Base-by-base conservation (phyloP, 2,797 vertebrate species). In the Podarcis siculus region DNA sequence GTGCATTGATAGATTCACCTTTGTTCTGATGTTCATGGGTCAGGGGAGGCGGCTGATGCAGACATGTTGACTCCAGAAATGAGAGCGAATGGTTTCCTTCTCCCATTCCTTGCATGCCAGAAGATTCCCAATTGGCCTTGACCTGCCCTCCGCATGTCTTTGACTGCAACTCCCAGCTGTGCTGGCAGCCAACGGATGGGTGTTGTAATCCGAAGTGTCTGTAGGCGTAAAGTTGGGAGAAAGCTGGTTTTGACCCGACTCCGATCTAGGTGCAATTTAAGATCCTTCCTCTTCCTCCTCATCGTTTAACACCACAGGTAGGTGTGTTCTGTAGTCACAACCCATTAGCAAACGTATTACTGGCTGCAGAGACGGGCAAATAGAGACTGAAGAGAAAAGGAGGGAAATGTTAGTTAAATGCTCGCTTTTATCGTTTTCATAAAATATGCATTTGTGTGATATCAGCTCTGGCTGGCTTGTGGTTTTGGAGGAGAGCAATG, bases 401-500 rank as follows among this genome's bases (percentile, higher is more conserved):
- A 32, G 83, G 71, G 21, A 85, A 77, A 82, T 87, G 78, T 89
- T 91, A 86, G 84, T 89, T 90, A n/a, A 72, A 23, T 67, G 79
- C 77, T 42, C 80, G 1, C 89, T 93, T 91, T 89, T 71, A 82
- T 86, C 2, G 15, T 79, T 86, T 78, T 93, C 71, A 78, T 90
- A 71, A 92, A 92, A 32, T 84, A 79, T 23, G 73, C 80, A 91
- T 87, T 83, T 55, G 78, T 90, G 92, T 87, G 85, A 88, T 85
- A 90, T 92, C 88, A 86, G 78, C 58, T 85, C 58, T 35, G 37
- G 9, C 19, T 87, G 89, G 32, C 61, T 93, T 79, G 75, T 80
- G 87, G 92, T 89, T 83, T 39, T 90, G 75, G 83, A 25, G 66
- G 39, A 6, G 75, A 83, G 76, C 15, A 61, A 1, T 76, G 92